Percentiles rank a stretch among this genome's conserved stretches.
Conservation (phyloP, 1,140 invertebrate species). For the Ceratitis capitata region DNA sequence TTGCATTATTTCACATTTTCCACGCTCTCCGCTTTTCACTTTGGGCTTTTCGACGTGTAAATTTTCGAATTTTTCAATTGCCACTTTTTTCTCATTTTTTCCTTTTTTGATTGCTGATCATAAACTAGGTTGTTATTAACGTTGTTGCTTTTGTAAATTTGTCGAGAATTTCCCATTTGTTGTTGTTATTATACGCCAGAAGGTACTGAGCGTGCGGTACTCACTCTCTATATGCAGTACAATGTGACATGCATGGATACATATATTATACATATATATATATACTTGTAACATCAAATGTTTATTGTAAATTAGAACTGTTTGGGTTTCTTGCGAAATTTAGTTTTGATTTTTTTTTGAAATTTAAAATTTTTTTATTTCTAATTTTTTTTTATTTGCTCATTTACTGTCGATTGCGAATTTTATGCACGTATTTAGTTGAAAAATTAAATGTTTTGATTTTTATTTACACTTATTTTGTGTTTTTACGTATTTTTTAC, state of each 20-base stretch:
- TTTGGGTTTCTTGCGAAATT: background rate
- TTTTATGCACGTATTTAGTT: background rate
- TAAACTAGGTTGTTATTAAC: background rate
- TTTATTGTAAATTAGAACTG: background rate
- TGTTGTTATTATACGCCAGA: slow-evolving; percentile 22
- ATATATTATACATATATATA: background rate
- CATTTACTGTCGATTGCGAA: background rate
- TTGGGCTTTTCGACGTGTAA: background rate
- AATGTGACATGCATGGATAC: no score
- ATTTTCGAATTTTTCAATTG: background rate
- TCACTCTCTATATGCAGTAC: no score
- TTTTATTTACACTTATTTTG: background rate
- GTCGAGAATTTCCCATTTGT: slow-evolving; percentile 40
- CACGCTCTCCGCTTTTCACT: background rate
- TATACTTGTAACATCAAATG: background rate
- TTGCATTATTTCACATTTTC: background rate
- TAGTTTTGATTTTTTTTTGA: no score
- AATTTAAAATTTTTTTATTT: background rate
- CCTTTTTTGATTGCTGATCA: background rate
- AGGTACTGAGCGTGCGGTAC: background rate
- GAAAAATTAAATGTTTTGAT: background rate
- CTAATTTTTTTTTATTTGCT: background rate
- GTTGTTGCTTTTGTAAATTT: slow-evolving; percentile 39
- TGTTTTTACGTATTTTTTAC: no score
- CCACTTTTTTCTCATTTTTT: background rate